Evolutionary conservation across 2,797 vertebrate genomes (phyloP), one percentile per base, ranked within the genome.

Genomic region (Muscicapa comitata): DNA sequence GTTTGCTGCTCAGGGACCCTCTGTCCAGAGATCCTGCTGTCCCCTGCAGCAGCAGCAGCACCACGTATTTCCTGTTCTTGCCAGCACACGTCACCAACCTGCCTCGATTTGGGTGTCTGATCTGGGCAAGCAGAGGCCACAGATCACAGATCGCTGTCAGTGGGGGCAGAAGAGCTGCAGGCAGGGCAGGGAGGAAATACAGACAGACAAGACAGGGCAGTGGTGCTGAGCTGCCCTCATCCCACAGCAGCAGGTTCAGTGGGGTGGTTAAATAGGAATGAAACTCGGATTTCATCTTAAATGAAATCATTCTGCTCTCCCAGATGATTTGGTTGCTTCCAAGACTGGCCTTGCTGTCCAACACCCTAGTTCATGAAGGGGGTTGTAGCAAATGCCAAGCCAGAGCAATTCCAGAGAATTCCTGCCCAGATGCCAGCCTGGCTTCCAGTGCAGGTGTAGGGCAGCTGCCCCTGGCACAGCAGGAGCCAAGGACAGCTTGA

Each of bases 1-100:
- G 71, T 86, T 81, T 81, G 53, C 72, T 55, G 8, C 72, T 61
- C 28, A 0, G 31, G 54, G 61, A 70, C 79, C 66, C 82, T 78
- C 86, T 79, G 67, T 40, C 53, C 86, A 48, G 71, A 72, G 59
- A 14, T 18, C 38, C 54, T 48, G 63, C 67, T 83, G 6, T 77
- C 33, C 89, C 86, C 54, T 85, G 72, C 82, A 76, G 82, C 72
- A 85, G 77, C 77, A 85, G 77, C 77, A 80, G 17, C 84, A 67
- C 40, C 71, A 58, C 1, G 0, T 6, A 10, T 79, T 88, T 82
- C 82, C 92, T 40, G 61, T 63, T 62, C 55, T 58, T 47, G 55
- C 58, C 53, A 50, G 83, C 38, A 63, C 73, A 59, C 33, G 29
- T 48, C 82, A 86, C 55, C 73, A 78, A 26, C 11, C 7, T 3